Evolutionary conservation across 2,888 invertebrate species (phyloP).

Genomic region (Anagyrus pseudococci): DNA sequence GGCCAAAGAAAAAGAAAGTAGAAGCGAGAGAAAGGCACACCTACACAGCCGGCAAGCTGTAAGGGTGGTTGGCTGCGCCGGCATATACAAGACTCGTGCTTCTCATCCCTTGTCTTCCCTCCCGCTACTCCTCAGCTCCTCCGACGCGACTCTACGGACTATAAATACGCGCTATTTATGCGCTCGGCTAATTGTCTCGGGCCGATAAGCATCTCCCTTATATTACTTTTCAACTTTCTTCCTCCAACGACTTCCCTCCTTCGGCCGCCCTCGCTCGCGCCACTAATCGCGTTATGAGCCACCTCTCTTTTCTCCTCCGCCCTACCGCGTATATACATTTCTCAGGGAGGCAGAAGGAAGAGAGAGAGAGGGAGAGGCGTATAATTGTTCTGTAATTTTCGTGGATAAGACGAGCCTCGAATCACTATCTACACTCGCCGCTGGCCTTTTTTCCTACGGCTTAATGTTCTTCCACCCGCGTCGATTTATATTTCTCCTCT

Average conservation of each 20-base stretch:
- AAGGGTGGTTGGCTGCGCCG: too few species aligned
- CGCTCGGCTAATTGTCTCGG: slow-evolving; percentile 59
- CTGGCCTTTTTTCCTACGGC: slow-evolving; percentile 11
- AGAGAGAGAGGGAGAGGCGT: slow-evolving; percentile 1
- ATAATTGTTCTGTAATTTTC: slow-evolving; percentile 39
- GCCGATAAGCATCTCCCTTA: slow-evolving; percentile 57
- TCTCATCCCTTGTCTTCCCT: too few species aligned
- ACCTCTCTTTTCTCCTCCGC: neutral
- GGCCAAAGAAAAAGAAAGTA: too few species aligned
- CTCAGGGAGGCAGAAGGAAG: slow-evolving; percentile 12
- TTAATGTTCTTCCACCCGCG: neutral
- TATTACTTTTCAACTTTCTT: slow-evolving; percentile 53
- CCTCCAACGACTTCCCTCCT: slow-evolving; percentile 6
- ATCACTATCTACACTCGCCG: slow-evolving; percentile 13
- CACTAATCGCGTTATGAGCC: slow-evolving; percentile 36
- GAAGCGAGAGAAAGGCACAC: too few species aligned
- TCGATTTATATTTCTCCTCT: neutral
- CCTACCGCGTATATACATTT: slow-evolving; percentile 6
- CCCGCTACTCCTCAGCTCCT: neutral
- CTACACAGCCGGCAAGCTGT: too few species aligned
- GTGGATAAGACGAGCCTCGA: slow-evolving; percentile 27
- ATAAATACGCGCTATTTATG: slow-evolving; percentile 60
- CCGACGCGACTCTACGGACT: slow-evolving; percentile 45
- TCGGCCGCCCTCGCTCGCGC: neutral
- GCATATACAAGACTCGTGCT: too few species aligned